These are phyloP conservation scores for Porites evermanni DNA, from an alignment of 92 coral and sea anemone species.

Conservation along the genomic window DNA sequence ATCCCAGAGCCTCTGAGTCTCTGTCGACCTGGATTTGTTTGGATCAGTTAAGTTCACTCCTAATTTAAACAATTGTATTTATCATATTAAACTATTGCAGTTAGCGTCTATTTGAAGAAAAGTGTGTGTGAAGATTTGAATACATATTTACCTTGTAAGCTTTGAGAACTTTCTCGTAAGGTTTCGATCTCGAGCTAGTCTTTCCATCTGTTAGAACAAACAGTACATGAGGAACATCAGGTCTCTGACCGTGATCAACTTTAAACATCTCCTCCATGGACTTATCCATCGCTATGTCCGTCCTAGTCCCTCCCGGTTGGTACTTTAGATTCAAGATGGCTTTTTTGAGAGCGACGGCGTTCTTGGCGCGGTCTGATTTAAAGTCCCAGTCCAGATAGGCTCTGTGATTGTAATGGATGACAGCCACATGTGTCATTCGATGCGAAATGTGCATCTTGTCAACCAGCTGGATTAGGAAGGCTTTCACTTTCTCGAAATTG, in stretches of 20 bases:
- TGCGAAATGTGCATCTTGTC: constrained; percentile 30
- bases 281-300: constrained; percentile 50
- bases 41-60: no score
- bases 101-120: no score
- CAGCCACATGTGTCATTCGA: constrained; percentile 48
- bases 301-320: constrained; percentile 74
- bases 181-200: constrained; percentile 41
- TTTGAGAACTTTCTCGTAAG: constrained; percentile 32
- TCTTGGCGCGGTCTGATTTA: not conserved
- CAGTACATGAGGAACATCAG: constrained; percentile 43
- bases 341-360: not conserved
- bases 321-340: constrained; percentile 37
- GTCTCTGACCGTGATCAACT: constrained; percentile 9
- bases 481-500: constrained; percentile 54
- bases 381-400: constrained; percentile 59
- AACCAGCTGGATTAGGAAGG: constrained; percentile 45
- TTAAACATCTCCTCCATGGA: constrained; percentile 27
- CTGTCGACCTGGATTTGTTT: no score
- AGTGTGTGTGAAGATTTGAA: not conserved
- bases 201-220: constrained; percentile 74
- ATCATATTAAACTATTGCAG: no score
- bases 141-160: constrained; percentile 28
- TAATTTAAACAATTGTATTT: no score
- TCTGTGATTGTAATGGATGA: constrained; percentile 64
- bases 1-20: no score